These are phyloP conservation scores for Coronaproctus castanopsis DNA, from an alignment of 2,888 invertebrate species.

Conservation along the genomic window DNA sequence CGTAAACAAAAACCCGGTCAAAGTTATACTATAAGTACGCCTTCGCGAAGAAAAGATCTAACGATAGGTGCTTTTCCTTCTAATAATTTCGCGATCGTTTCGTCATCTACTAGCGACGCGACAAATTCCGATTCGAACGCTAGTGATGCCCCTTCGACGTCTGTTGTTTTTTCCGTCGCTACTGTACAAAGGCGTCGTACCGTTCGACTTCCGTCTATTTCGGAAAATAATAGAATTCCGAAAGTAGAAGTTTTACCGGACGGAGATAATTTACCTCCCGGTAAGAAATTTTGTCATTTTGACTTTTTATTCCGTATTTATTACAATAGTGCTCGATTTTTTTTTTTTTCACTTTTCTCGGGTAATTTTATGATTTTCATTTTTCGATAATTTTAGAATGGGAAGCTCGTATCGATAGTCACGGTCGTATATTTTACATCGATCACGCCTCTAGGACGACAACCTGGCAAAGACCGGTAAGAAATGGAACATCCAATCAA, in stretches of 20 bases:
- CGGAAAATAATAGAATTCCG: conserved; percentile 45
- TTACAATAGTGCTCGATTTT: not conserved
- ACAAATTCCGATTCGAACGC: conserved; percentile 5
- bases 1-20: conserved; percentile 17
- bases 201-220: conserved; percentile 58
- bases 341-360: not conserved
- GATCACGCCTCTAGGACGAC: conserved; percentile 92
- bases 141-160: not conserved
- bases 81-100: not conserved
- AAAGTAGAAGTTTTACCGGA: conserved; percentile 32
- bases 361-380: not conserved
- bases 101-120: not conserved
- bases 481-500: conserved; percentile 28
- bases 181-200: conserved; percentile 33
- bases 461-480: conserved; percentile 75
- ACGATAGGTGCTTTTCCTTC: not conserved
- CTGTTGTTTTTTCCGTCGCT: not conserved
- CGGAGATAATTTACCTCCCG: conserved; percentile 69
- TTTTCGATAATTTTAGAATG: conserved; percentile 48
- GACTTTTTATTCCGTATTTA: not conserved
- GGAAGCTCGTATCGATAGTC: conserved; percentile 93
- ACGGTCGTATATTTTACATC: conserved; percentile 90
- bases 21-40: conserved; percentile 27
- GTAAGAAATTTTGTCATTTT: conserved; percentile 31
- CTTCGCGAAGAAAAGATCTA: no score